These are phyloP conservation scores for Drosophila atroscutellata DNA, from an alignment of 2,888 invertebrate genomes.

Conservation along the genomic window DNA sequence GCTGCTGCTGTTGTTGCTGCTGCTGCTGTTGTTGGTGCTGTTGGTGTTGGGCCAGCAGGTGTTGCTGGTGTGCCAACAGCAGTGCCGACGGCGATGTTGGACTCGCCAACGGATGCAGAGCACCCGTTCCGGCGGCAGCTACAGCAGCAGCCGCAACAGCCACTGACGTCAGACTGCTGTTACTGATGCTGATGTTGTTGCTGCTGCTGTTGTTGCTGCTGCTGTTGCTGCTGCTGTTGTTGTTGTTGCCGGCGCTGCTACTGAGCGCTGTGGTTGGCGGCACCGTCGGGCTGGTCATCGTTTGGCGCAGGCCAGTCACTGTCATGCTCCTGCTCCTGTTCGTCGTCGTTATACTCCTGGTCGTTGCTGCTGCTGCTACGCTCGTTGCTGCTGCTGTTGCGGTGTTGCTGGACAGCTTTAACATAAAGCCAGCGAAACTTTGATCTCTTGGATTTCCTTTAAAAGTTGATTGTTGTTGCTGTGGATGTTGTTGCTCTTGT, in stretches of 20 bases:
- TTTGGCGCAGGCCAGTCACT: slow-evolving; percentile 88
- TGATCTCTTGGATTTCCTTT: slow-evolving; percentile 7
- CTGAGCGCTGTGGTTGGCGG: slow-evolving; percentile 84
- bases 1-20: slow-evolving; percentile 66
- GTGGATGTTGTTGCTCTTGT: slow-evolving; percentile 7
- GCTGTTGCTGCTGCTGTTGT: slow-evolving; percentile 41
- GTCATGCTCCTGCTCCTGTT: slow-evolving; percentile 85
- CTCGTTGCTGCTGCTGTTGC: slow-evolving; percentile 36
- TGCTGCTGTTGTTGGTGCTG: slow-evolving; percentile 75
- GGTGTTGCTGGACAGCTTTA: slow-evolving; percentile 83
- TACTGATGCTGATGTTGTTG: slow-evolving; percentile 35
- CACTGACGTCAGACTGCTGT: slow-evolving; percentile 48
- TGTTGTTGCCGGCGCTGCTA: slow-evolving; percentile 49
- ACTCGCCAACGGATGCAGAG: slow-evolving; percentile 61
- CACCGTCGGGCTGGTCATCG: slow-evolving; percentile 88
- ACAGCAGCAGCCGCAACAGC: slow-evolving; percentile 46
- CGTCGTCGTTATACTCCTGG: slow-evolving; percentile 20
- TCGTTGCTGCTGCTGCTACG: slow-evolving; percentile 34
- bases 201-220: slow-evolving; percentile 50
- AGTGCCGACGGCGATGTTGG: slow-evolving; percentile 82
- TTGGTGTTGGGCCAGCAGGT: slow-evolving; percentile 64
- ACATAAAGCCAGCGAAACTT: slow-evolving; percentile 77
- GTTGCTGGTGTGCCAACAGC: slow-evolving; percentile 79
- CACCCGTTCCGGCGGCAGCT: slow-evolving; percentile 45
- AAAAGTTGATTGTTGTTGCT: slow-evolving; percentile 18